Conservation (phyloP, 2,888 invertebrate genomes). For the Caradrina clavipalpis region DNA sequence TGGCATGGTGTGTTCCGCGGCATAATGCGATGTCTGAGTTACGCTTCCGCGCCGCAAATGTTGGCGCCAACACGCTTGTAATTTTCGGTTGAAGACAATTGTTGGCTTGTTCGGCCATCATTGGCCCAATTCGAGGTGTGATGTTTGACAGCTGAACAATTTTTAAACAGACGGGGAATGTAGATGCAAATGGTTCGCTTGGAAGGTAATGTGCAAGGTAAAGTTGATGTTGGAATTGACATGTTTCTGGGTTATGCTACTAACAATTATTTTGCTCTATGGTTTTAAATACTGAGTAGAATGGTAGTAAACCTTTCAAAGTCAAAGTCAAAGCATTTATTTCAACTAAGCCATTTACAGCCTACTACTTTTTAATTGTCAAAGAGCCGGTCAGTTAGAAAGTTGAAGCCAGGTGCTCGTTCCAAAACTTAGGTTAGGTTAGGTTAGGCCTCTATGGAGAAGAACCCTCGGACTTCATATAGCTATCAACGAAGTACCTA, state of each 20-base stretch:
- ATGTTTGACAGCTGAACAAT: constrained; percentile 40
- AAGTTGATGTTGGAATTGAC: constrained; percentile 9
- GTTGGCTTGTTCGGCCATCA: constrained; percentile 29
- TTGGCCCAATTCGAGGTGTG: constrained; percentile 42
- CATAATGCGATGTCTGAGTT: constrained; percentile 71
- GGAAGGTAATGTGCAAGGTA: neutral
- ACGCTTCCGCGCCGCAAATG: constrained; percentile 59
- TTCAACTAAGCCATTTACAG: too few relatives aligned
- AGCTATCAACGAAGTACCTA: neutral
- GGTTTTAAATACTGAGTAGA: constrained; percentile 9
- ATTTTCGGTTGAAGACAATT: constrained; percentile 31
- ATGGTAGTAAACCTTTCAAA: neutral
- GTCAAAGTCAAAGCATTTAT: too few relatives aligned
- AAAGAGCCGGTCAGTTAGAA: too few relatives aligned
- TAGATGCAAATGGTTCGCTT: constrained; percentile 1
- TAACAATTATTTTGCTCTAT: neutral
- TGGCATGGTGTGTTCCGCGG: constrained; percentile 69
- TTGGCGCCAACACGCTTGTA: constrained; percentile 56
- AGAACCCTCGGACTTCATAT: too few relatives aligned
- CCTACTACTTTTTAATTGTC: too few relatives aligned
- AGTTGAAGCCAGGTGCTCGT: too few relatives aligned
- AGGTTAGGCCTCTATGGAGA: too few relatives aligned
- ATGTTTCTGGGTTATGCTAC: constrained; percentile 1
- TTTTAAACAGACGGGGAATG: constrained; percentile 30
- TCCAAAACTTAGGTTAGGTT: too few relatives aligned